Conservation (phyloP, 2,888 invertebrate genomes). For the Leucozona laternaria region DNA sequence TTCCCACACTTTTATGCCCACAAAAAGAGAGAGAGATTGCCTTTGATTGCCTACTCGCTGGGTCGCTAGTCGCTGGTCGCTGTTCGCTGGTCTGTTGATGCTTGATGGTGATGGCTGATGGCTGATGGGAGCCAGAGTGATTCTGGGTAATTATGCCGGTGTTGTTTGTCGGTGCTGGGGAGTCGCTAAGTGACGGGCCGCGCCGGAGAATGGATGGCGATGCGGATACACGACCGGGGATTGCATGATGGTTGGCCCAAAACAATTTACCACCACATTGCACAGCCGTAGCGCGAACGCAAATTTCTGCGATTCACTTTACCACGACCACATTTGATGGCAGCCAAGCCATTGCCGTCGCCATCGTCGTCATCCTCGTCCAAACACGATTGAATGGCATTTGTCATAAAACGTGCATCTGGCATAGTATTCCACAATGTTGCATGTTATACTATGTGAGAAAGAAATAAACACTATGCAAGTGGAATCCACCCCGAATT, state of each 20-base stretch:
- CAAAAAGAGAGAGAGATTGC: constrained; percentile 64
- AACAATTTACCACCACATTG: constrained; percentile 74
- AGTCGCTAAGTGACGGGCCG: constrained; percentile 71
- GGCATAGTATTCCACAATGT: constrained; percentile 25
- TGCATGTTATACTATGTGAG: constrained; percentile 61
- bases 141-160: constrained; percentile 75
- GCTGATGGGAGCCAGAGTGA: constrained; percentile 72
- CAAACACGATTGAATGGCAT: constrained; percentile 70
- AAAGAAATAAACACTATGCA: constrained; percentile 70
- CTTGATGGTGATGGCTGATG: constrained; percentile 66
- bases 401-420: constrained; percentile 75
- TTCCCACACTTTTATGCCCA: constrained; percentile 71
- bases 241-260: constrained; percentile 62
- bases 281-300: constrained; percentile 52
- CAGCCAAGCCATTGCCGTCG: neutral
- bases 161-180: constrained; percentile 71
- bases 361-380: neutral
- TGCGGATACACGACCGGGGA: constrained; percentile 33
- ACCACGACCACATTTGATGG: constrained; percentile 59
- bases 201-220: constrained; percentile 42
- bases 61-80: too few species aligned
- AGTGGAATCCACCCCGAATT: constrained; percentile 71
- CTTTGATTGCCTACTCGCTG: constrained; percentile 71
- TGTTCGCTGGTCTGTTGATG: constrained; percentile 29
- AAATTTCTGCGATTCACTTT: constrained; percentile 70